Base-by-base conservation (phyloP, 2,888 invertebrate genomes). In the Pherbina coryleti region DNA sequence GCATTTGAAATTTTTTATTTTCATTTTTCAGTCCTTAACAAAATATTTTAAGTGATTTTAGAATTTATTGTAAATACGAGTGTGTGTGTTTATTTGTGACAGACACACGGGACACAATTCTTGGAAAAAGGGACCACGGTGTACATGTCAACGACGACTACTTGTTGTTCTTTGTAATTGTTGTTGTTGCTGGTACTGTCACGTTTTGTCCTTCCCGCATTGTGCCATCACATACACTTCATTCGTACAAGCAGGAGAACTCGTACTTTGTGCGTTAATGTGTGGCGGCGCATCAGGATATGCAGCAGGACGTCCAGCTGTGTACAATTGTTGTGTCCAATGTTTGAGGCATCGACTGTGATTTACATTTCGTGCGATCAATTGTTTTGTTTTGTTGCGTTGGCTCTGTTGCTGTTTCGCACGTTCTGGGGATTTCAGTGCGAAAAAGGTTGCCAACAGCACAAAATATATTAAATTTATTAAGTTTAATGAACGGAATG, bases 111-210 rank as follows among this genome's bases (percentile, higher is more conserved):
- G 2, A 44, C 44, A 11, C 7, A 67, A 44, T 67, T 67, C 67
- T 49, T 31, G 37, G 67, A 67, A 67, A 31, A 44, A 44, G 67
- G 37, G 22, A 44, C 67, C 1, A 67, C 22, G 44, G 22, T 19
- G 8, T 5, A 28, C 14, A 60, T 22, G 25, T 44, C 44, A 44
- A 19, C 55, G 22, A 55, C 19, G 7, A 19, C 55, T 67, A 44
- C 37, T 67, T 37, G 37, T 66, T 66, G 66, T 60, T 9, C 37
- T n/a, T 37, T 37, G 44, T 49, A 7, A 19, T 44, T 49, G 44
- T 67, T 67, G 67, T 49, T 44, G 67, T 67, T 67, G 67, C 22
- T 49, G 44, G 49, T 44, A 9, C 44, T 49, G 67, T 44, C 37
- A 22, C 67, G 37, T 31, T 44, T 44, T 66, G n/a, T 44, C 49